Evolutionary conservation across 2,113 vertebrate genomes (phyloP).

Genomic region (Dipodomys spectabilis): DNA sequence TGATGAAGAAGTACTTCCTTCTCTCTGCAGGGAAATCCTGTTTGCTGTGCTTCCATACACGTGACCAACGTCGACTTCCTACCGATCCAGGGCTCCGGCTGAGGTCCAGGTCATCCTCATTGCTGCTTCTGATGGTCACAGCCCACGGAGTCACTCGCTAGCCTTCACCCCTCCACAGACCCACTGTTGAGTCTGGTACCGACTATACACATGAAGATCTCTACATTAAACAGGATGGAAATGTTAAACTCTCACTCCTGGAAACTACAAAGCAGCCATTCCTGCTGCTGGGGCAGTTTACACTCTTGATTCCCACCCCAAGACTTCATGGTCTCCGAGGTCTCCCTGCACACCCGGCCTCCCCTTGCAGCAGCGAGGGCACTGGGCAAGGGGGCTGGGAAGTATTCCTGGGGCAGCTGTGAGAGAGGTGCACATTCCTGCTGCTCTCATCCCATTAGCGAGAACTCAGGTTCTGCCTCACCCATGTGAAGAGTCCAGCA

Average conservation of each 20-base stretch:
- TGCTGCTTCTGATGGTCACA: fast-evolving
- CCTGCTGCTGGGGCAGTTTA: no score
- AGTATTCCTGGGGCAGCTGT: neutral
- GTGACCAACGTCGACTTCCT: neutral
- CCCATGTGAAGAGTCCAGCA: fast-evolving
- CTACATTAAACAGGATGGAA: fast-evolving
- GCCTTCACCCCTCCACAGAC: no score
- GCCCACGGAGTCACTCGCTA: fast-evolving
- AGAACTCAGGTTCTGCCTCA: neutral
- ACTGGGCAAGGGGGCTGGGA: fast-evolving
- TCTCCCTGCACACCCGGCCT: neutral
- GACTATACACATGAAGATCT: fast-evolving
- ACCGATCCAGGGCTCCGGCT: no score
- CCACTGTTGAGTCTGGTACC: no score
- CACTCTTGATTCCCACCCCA: neutral
- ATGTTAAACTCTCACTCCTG: no score
- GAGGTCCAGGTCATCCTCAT: no score
- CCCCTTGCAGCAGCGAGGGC: neutral
- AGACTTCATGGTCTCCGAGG: neutral
- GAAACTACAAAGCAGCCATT: no score
- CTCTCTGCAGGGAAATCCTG: neutral
- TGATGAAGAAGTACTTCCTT: neutral
- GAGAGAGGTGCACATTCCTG: neutral
- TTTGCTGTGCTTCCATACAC: neutral
- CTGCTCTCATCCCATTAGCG: fast-evolving